phyloP scores from a whole-genome alignment of 2,888 invertebrate species.

The Athalia rosae region DNA sequence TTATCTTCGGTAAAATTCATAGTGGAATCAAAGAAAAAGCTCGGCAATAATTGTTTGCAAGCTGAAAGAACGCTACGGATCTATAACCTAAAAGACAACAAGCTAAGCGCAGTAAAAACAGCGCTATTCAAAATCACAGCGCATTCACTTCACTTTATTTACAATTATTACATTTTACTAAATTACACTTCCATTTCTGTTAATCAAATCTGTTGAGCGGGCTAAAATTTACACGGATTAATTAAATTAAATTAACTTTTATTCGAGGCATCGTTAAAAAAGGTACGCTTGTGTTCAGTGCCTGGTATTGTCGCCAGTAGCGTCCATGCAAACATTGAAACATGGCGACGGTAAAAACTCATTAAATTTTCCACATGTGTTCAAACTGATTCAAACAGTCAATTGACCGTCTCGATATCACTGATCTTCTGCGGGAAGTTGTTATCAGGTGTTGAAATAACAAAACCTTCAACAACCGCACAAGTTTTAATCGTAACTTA shows the following conservation, averaged over 20 bases:
- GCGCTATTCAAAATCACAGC: slow-evolving; percentile 38
- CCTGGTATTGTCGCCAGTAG: slow-evolving; percentile 16
- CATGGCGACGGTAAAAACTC: slow-evolving; percentile 55
- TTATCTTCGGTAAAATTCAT: slow-evolving; percentile 68
- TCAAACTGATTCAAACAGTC: background rate
- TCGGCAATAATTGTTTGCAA: background rate
- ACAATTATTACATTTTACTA: slow-evolving; percentile 23
- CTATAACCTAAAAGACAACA: slow-evolving; percentile 41
- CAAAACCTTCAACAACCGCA: background rate
- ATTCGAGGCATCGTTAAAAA: slow-evolving; percentile 42
- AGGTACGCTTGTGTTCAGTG: background rate
- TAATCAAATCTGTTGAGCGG: background rate
- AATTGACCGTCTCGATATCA: slow-evolving; percentile 1
- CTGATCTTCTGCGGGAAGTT: background rate
- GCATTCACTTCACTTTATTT: slow-evolving; percentile 7
- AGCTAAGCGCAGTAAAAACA: background rate
- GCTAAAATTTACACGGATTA: slow-evolving; percentile 13
- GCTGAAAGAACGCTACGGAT: slow-evolving; percentile 7
- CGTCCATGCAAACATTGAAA: slow-evolving; percentile 54
- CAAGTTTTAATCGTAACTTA: background rate
- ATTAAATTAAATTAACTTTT: slow-evolving; percentile 37
- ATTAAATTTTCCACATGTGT: slow-evolving; percentile 28
- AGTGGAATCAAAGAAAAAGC: slow-evolving; percentile 43
- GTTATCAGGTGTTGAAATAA: background rate
- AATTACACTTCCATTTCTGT: background rate